Conservation (phyloP, 2,797 vertebrate species). For the Malurus leucopterus region DNA sequence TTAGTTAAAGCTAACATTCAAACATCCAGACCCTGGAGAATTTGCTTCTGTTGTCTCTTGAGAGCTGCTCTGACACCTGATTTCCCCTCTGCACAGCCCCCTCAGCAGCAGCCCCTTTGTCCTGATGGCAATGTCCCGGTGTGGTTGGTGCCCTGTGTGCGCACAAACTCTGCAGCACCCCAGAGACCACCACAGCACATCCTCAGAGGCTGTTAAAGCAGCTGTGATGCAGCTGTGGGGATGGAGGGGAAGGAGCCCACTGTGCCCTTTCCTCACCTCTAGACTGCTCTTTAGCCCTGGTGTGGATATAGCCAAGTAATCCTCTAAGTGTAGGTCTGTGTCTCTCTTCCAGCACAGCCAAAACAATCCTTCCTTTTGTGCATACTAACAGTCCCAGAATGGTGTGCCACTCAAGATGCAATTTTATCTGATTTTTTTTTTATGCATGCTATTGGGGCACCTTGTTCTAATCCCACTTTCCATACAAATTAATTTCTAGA, state of each 20-base stretch:
- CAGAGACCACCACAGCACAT: too few relatives aligned
- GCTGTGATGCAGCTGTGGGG: neutral
- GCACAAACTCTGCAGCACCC: accelerated
- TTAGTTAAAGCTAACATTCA: neutral
- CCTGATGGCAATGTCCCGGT: accelerated
- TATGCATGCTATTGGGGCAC: neutral
- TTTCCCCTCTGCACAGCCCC: neutral
- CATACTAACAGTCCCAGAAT: neutral
- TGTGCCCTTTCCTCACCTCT: neutral
- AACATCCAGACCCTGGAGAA: neutral
- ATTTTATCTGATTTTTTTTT: neutral
- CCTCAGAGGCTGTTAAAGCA: neutral
- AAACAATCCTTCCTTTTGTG: neutral
- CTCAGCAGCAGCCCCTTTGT: neutral
- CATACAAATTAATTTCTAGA: neutral
- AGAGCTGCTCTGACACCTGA: neutral
- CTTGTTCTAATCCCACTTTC: neutral
- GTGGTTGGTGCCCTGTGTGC: accelerated
- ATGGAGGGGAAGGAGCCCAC: neutral
- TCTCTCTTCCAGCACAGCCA: neutral
- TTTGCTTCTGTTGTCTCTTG: neutral
- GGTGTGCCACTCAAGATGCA: neutral
- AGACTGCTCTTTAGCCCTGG: neutral
- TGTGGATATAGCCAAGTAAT: neutral
- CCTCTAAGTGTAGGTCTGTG: neutral